Evolutionary conservation across 2,113 vertebrate species (phyloP).

Genomic region (Triplophysa dalaica): DNA sequence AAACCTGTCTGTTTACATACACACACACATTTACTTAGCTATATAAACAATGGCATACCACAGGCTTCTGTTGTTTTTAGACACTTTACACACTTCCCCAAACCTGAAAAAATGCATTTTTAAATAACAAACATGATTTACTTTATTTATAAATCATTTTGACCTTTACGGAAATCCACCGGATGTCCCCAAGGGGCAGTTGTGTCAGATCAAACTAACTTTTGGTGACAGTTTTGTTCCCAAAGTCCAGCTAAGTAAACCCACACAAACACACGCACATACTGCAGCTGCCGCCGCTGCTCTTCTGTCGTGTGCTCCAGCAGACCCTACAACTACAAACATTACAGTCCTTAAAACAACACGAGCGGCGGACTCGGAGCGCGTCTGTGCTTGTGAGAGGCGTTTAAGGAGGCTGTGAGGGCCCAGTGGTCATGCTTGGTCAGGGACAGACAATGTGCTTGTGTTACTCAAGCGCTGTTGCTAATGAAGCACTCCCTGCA

Average conservation of each 20-base stretch:
- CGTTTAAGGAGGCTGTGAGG: constrained; percentile 31
- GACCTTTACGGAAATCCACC: constrained; percentile 28
- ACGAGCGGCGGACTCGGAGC: not conserved
- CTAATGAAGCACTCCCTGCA: constrained; percentile 35
- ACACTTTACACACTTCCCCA: not conserved
- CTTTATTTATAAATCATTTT: constrained; percentile 12
- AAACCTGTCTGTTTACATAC: constrained; percentile 5
- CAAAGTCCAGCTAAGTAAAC: constrained; percentile 29
- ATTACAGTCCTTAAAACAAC: constrained; percentile 37
- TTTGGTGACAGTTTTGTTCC: constrained; percentile 26
- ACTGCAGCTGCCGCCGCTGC: constrained; percentile 22
- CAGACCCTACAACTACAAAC: constrained; percentile 44
- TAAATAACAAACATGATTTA: not conserved
- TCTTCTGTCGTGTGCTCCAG: constrained; percentile 33
- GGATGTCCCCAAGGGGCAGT: constrained; percentile 6
- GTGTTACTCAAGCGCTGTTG: constrained; percentile 44
- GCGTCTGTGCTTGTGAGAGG: constrained; percentile 44
- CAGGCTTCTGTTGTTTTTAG: constrained; percentile 9
- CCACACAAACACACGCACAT: not conserved
- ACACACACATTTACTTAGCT: not conserved
- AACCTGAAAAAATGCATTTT: not conserved
- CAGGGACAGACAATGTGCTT: constrained; percentile 42
- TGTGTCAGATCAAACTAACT: constrained; percentile 23
- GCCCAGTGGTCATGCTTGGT: constrained; percentile 46
- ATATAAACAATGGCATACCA: not conserved